A percentile compares a stretch with the other conserved stretches of the same genome.
phyloP scores from a whole-genome alignment of 1,140 invertebrate genomes.

The Drosophila busckii region DNA sequence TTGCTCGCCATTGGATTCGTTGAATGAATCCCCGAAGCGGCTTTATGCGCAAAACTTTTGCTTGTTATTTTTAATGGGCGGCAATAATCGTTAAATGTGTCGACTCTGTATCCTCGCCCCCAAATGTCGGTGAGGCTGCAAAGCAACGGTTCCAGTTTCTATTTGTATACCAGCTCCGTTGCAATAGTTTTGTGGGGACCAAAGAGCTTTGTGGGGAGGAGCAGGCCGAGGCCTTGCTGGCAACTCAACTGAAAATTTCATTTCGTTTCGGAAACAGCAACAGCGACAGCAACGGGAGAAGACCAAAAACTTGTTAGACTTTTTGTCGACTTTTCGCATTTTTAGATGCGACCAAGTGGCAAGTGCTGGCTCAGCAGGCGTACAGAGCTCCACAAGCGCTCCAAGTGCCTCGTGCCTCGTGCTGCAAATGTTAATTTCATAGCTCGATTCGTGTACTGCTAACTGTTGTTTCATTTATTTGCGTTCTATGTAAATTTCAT shows the following conservation, averaged over 20 bases:
- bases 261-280: constrained; percentile 49
- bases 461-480: constrained; percentile 77
- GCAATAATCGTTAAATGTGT: constrained; percentile 77
- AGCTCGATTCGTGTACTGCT: constrained; percentile 65
- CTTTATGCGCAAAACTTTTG: constrained; percentile 76
- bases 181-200: constrained; percentile 39
- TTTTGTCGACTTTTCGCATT: constrained; percentile 77
- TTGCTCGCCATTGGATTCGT: constrained; percentile 57
- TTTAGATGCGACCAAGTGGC: constrained; percentile 65
- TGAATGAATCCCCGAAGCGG: constrained; percentile 75
- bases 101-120: constrained; percentile 56
- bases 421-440: constrained; percentile 73
- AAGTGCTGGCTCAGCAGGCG: constrained; percentile 67
- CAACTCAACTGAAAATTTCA: constrained; percentile 77
- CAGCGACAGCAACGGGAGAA: constrained; percentile 28
- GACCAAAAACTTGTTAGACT: constrained; percentile 70
- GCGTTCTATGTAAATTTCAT: constrained; percentile 66
- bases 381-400: background rate
- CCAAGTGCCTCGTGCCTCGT: constrained; percentile 6
- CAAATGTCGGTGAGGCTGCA: constrained; percentile 10
- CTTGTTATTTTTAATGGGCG: constrained; percentile 74
- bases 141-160: constrained; percentile 39
- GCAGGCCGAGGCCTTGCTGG: constrained; percentile 26
- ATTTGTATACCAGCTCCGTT: constrained; percentile 36
- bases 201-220: background rate